Percentiles rank a stretch among this genome's conserved stretches.
phyloP scores from a whole-genome alignment of 2,797 vertebrate species.

The Coregonus suidteri region DNA sequence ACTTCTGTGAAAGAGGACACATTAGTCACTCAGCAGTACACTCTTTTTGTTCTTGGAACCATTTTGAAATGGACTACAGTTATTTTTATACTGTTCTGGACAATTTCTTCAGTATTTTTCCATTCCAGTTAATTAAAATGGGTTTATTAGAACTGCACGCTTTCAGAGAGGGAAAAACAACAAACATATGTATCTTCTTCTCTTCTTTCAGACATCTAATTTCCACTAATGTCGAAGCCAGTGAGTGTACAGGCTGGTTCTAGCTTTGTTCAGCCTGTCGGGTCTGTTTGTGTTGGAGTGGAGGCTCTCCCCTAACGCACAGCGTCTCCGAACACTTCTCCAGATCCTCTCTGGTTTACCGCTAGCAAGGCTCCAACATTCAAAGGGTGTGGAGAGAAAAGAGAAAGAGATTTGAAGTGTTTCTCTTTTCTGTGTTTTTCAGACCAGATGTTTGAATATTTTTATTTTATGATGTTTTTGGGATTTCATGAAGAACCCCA shows the following conservation, averaged over 20 bases:
- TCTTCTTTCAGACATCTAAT: background rate
- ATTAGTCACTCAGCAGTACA: background rate
- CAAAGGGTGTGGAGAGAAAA: background rate
- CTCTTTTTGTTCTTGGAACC: background rate
- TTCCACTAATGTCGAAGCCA: background rate
- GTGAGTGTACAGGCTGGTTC: background rate
- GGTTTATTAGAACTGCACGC: background rate
- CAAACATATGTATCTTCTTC: background rate
- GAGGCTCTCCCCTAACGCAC: slow-evolving; percentile 2
- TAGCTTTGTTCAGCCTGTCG: background rate
- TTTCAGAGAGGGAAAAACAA: background rate
- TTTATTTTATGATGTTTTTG: slow-evolving; percentile 51
- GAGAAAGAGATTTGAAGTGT: slow-evolving; percentile 1
- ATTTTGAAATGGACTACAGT: background rate
- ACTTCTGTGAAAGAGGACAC: background rate
- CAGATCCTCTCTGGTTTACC: slow-evolving; percentile 58
- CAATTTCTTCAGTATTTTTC: background rate
- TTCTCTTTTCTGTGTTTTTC: slow-evolving; percentile 49
- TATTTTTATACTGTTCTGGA: background rate
- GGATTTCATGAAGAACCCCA: slow-evolving; percentile 45
- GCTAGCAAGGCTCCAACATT: slow-evolving; percentile 35
- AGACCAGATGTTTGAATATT: slow-evolving; percentile 58
- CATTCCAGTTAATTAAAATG: background rate
- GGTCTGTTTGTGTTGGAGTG: slow-evolving; percentile 1
- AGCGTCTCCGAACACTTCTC: slow-evolving; percentile 46